Evolutionary conservation across 2,113 vertebrate genomes (phyloP).

Genomic region (Gorsachius goisagi): DNA sequence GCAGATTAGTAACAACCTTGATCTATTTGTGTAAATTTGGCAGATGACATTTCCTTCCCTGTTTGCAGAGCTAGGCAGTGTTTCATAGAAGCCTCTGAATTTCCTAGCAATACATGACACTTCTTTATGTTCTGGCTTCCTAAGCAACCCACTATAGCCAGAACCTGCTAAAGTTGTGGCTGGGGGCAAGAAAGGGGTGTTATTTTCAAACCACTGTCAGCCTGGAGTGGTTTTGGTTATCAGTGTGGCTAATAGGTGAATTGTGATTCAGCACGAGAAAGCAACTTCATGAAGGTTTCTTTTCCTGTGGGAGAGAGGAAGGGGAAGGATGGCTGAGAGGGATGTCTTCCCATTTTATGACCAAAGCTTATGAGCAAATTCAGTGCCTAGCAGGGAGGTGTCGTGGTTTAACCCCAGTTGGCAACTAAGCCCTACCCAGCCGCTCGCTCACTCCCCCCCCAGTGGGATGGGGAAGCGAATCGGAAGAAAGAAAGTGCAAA

Average conservation of each 20-base stretch:
- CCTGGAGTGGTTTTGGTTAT: not conserved
- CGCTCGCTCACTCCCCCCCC: too few species aligned
- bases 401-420: too few species aligned
- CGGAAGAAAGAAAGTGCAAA: too few species aligned
- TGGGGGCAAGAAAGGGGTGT: not conserved
- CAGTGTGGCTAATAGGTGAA: not conserved
- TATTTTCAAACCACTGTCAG: not conserved
- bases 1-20: not conserved
- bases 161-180: not conserved
- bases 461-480: too few species aligned
- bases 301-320: not conserved
- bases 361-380: not conserved
- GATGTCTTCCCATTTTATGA: not conserved
- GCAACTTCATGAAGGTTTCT: not conserved
- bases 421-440: too few species aligned
- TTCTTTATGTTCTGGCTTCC: not conserved
- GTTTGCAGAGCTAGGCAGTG: not conserved
- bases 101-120: not conserved
- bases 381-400: not conserved
- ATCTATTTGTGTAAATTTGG: not conserved
- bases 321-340: fast-evolving
- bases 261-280: not conserved
- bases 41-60: not conserved
- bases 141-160: not conserved
- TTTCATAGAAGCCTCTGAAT: not conserved